Evolutionary conservation across 2,888 invertebrate genomes (phyloP), one percentile per base, ranked within the genome.

Genomic region (Diogma glabrata): DNA sequence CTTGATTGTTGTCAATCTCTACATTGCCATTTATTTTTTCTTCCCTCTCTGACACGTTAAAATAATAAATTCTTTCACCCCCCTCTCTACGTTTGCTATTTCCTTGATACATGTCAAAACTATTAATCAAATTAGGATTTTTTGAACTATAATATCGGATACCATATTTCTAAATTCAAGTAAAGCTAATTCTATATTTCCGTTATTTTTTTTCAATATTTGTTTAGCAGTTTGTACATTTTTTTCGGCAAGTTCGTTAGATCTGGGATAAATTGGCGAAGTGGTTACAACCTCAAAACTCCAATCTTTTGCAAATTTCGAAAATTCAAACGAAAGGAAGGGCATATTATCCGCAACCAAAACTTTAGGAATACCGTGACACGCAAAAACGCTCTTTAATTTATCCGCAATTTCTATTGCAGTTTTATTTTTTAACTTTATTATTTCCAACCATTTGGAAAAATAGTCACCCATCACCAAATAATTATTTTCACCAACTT

Each of bases 341-440:
- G 54, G 56, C 7, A 56, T 56, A 19, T 56, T 54, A 23, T 59
- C 59, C 1, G 56, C 50, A n/a, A n/a, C n/a, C n/a, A n/a, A n/a
- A n/a, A n/a, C n/a, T 23, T 50, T 24, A 14, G 56, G 57, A 20
- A 54, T 56, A 20, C 58, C 56, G 48, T 55, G 53, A 23, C 55
- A 47, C 10, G 55, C 48, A 52, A 56, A 59, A 23, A 54, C 54
- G 4, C 53, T 33, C 49, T 58, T 59, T 23, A 59, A 49, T 36
- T 53, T 49, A 1, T 22, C 47, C 6, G 19, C 19, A 22, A 58
- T 53, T 10, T 51, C 26, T 9, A 19, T 20, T 52, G 46, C 48
- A 5, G 53, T 33, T 16, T 12, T 33, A 33, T 33, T 38, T 38
- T 16, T 38, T 17, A 38, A 17, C 19, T 38, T 10, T 17, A 38